Evolutionary conservation across 2,797 vertebrate species (phyloP), one percentile per base, ranked within the genome.

Genomic region (Epinephelus malabaricus): DNA sequence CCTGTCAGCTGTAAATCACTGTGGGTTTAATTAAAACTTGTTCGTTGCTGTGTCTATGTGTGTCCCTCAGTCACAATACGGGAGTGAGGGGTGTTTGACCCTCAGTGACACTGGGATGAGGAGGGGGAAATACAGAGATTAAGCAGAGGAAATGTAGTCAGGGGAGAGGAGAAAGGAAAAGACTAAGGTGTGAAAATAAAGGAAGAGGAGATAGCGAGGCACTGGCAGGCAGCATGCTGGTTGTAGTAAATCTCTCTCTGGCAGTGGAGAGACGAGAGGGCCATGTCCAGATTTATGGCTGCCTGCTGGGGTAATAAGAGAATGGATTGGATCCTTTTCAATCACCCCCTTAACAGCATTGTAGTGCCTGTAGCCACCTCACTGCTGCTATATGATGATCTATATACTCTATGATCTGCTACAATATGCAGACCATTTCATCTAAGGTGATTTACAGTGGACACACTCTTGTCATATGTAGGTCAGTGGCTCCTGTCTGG

Each of bases 271-370:
- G 55, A 71, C 50, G 43, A 80, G 55, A 71, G 58, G 46, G 61
- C 69, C 15, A 40, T 45, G 78, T 71, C 53, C 83, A 86, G 80
- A 90, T 92, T 88, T 89, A 92, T 74, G 64, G 65, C 78, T 59
- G 62, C 83, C 87, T 78, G 72, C 82, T 78, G 83, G 72, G 53
- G 77, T 76, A 86, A 85, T 88, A 86, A 84, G 76, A 88, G 81
- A 90, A 86, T 85, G 85, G 84, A 91, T 65, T 87, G 73, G 79
- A 86, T 58, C 69, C 73, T 73, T 73, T 82, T 79, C 82, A 79
- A 43, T 74, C 30, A 14, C 12, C 65, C 60, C 45, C 64, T 15
- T 74, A 77, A 68, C 51, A 45, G 69, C 9, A 6, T 61, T 68
- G 69, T 59, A 60, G 45, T 13, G 65, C 66, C 69, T 60, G 45